These are phyloP conservation scores for Catharus minimus DNA, from an alignment of 2,113 vertebrate genomes.

Conservation along the genomic window DNA sequence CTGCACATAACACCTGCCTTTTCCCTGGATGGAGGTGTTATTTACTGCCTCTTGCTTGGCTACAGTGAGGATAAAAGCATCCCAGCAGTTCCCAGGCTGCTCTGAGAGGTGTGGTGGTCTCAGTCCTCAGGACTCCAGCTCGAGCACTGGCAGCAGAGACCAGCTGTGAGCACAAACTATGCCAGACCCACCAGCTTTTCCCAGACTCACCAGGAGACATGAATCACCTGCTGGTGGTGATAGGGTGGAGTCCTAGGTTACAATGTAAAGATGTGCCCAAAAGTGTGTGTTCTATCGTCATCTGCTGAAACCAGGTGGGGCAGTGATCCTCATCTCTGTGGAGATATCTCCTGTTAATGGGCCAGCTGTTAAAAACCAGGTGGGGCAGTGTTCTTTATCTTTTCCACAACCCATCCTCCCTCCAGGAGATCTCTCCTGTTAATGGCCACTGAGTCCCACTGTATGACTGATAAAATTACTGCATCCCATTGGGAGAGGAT, in stretches of 20 bases:
- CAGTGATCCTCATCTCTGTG: too few species aligned
- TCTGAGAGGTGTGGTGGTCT: neutral
- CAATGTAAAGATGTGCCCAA: too few species aligned
- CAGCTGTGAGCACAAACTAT: neutral
- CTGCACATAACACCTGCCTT: neutral
- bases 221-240: neutral
- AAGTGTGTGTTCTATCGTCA: too few species aligned
- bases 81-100: neutral
- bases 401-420: too few species aligned
- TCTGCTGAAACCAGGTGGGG: too few species aligned
- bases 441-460: too few species aligned
- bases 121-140: neutral
- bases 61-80: neutral
- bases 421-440: too few species aligned
- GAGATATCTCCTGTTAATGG: too few species aligned
- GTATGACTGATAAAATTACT: too few species aligned
- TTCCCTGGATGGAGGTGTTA: conserved; percentile 10
- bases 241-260: neutral
- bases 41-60: conserved; percentile 35
- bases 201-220: neutral
- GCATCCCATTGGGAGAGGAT: too few species aligned
- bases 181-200: neutral
- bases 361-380: too few species aligned
- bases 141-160: neutral
- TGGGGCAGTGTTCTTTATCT: too few species aligned